These are phyloP conservation scores for Tachypleus tridentatus DNA, from an alignment of 1,140 invertebrate genomes.

Conservation along the genomic window DNA sequence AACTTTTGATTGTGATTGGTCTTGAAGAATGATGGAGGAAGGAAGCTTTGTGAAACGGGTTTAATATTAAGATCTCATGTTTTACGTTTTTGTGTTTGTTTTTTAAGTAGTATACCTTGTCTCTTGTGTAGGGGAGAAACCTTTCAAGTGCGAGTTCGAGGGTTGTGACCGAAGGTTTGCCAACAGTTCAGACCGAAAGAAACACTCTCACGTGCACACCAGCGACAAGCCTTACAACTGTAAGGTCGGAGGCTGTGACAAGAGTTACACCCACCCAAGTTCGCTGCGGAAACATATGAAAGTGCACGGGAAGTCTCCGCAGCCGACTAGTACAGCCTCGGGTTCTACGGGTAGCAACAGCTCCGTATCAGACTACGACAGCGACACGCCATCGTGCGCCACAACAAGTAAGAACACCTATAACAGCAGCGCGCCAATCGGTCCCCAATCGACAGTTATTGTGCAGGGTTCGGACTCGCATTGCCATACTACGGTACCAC, in stretches of 20 bases:
- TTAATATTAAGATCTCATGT: too few species aligned
- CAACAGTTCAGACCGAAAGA: constrained; percentile 96
- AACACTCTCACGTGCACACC: constrained; percentile 97
- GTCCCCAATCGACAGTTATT: too few species aligned
- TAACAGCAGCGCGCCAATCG: too few species aligned
- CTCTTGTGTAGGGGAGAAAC: constrained; percentile 85
- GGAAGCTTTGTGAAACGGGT: too few species aligned
- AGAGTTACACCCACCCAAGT: constrained; percentile 97
- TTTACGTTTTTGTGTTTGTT: too few species aligned
- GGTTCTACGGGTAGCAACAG: constrained; percentile 7
- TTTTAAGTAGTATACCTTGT: background rate
- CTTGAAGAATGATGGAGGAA: too few species aligned
- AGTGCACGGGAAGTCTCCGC: constrained; percentile 51
- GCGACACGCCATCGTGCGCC: constrained; percentile 20
- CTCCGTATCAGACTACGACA: constrained; percentile 32
- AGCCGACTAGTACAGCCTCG: constrained; percentile 28
- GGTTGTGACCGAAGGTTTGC: constrained; percentile 94
- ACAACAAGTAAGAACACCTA: constrained; percentile 1
- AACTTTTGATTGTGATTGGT: too few species aligned
- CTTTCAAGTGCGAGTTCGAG: constrained; percentile 93
- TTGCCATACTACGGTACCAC: too few species aligned
- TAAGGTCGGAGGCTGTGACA: constrained; percentile 88
- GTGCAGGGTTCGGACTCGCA: too few species aligned
- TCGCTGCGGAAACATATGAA: constrained; percentile 98
- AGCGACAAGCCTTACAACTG: constrained; percentile 99